Conservation (phyloP, 1,140 invertebrate species). For the Lordiphosa clarofinis region DNA sequence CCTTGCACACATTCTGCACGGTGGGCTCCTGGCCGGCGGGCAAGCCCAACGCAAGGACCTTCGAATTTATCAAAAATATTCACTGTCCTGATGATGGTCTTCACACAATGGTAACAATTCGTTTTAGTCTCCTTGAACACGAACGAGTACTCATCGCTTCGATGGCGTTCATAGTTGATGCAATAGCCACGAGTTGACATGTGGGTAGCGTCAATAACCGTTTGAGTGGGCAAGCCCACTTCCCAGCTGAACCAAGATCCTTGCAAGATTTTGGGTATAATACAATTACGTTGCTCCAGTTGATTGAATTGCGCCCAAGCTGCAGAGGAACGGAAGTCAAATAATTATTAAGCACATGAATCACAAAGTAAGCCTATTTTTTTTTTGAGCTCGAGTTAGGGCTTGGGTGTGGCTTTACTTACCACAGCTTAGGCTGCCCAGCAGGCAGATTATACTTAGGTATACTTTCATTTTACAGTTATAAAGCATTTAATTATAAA, state of each 20-base stretch:
- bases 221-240: constrained; percentile 90
- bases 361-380: constrained; percentile 43
- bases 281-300: constrained; percentile 78
- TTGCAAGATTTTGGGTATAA: constrained; percentile 88
- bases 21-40: constrained; percentile 83
- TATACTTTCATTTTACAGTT: constrained; percentile 33
- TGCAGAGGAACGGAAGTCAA: background rate
- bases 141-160: constrained; percentile 92
- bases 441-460: constrained; percentile 35
- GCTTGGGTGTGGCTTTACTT: constrained; percentile 65
- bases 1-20: constrained; percentile 88
- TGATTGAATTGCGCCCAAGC: constrained; percentile 17
- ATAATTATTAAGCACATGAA: constrained; percentile 33
- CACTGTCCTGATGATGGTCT: constrained; percentile 90
- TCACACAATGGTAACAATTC: constrained; percentile 91
- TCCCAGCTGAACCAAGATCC: constrained; percentile 96
- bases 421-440: constrained; percentile 36
- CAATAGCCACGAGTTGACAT: constrained; percentile 88
- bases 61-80: constrained; percentile 95
- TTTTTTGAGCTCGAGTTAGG: background rate
- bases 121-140: constrained; percentile 84
- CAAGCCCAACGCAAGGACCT: constrained; percentile 87
- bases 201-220: constrained; percentile 88
- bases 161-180: constrained; percentile 85
- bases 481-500: constrained; percentile 7